Conservation (phyloP, 37 sponge, comb jelly and placozoan genomes). For the Crambe crambe region DNA sequence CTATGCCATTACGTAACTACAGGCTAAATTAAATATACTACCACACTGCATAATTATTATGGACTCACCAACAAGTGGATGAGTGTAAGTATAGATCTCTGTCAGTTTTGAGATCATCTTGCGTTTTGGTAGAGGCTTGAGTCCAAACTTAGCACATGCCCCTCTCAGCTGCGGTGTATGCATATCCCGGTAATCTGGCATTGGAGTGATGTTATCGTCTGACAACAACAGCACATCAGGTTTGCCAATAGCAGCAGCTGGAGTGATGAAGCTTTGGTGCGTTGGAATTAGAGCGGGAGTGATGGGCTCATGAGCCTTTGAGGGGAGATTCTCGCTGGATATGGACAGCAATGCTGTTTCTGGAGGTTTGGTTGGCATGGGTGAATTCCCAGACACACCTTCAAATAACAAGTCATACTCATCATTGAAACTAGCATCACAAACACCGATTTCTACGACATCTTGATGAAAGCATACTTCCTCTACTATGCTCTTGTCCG, state of each 20-base stretch:
- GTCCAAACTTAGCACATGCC: conserved; percentile 54
- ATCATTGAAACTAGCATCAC: too few relatives aligned
- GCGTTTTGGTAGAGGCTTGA: conserved; percentile 65
- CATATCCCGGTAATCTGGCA: conserved; percentile 64
- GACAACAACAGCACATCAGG: neutral
- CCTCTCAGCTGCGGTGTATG: conserved; percentile 62
- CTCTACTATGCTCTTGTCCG: too few relatives aligned
- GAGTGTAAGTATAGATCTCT: conserved; percentile 75
- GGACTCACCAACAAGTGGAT: conserved; percentile 73
- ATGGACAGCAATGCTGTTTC: too few relatives aligned
- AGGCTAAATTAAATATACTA: neutral
- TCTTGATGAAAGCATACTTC: too few relatives aligned
- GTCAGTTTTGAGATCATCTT: conserved; percentile 79
- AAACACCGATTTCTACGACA: too few relatives aligned
- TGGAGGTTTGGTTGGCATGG: too few relatives aligned
- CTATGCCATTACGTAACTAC: neutral
- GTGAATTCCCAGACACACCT: too few relatives aligned
- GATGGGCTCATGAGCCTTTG: neutral
- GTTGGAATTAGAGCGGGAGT: neutral
- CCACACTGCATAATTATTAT: neutral
- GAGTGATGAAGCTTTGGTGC: neutral
- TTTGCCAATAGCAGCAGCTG: neutral
- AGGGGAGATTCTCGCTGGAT: too few relatives aligned
- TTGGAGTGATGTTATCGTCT: conserved; percentile 69
- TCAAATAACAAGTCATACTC: too few relatives aligned